Percentiles rank a stretch among this genome's conserved stretches.
Conservation (phyloP, 2,888 invertebrate species). For the Pammene aurita region DNA sequence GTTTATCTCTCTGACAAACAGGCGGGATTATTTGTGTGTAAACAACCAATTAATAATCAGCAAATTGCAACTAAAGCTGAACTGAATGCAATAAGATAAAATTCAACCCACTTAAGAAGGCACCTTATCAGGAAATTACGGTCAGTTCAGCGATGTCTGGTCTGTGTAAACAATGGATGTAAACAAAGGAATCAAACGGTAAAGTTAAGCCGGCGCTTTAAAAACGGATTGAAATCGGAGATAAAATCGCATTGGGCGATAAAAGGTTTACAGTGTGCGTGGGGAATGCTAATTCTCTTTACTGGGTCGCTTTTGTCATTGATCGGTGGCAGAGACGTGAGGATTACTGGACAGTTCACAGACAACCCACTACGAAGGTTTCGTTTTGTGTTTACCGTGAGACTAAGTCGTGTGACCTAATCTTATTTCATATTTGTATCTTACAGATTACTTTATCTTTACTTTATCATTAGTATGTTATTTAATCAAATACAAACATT, state of each 20-base stretch:
- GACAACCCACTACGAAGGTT: too few species aligned
- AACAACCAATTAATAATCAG: conserved; percentile 10
- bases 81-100: conserved; percentile 15
- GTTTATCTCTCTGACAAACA: too few species aligned
- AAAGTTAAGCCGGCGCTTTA: conserved; percentile 7
- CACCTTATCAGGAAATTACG: conserved; percentile 7
- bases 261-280: conserved; percentile 13
- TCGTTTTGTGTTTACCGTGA: too few species aligned
- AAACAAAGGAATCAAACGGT: conserved; percentile 3
- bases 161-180: conserved; percentile 2
- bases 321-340: too few species aligned
- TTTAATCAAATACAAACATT: too few species aligned
- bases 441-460: too few species aligned
- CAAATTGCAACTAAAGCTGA: conserved; percentile 1
- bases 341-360: too few species aligned
- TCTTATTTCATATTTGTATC: too few species aligned
- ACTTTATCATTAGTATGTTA: too few species aligned
- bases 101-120: conserved; percentile 15
- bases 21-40: not conserved
- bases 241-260: conserved; percentile 26
- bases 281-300: conserved; percentile 24
- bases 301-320: conserved; percentile 8
- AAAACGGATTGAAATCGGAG: conserved; percentile 15
- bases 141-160: not conserved
- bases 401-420: too few species aligned